Evolutionary conservation across 2,113 vertebrate genomes (phyloP).

Genomic region (Callaeas wilsoni): DNA sequence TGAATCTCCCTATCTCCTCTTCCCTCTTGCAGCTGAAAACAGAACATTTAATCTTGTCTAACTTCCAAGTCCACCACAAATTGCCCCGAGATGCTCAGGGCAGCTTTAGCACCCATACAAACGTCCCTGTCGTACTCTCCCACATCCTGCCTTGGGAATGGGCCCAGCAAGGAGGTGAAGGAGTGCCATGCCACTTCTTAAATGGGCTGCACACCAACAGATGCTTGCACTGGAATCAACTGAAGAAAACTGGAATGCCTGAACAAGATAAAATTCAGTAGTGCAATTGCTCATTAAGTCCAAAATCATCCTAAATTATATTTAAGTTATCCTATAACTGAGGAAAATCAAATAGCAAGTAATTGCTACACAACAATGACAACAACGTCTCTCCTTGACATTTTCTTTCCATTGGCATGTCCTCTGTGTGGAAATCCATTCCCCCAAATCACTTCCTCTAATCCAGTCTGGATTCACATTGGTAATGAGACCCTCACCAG

Average conservation of each 20-base stretch:
- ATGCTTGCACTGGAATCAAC: background rate
- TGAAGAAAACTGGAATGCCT: background rate
- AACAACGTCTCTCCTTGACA: background rate
- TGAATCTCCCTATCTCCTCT: background rate
- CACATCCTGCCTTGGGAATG: background rate
- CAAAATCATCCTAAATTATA: background rate
- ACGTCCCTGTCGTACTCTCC: no score
- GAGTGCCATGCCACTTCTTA: background rate
- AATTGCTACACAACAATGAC: background rate
- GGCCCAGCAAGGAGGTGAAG: background rate
- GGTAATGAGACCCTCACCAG: background rate
- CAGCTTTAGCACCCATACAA: background rate
- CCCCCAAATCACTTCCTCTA: background rate
- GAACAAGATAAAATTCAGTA: background rate
- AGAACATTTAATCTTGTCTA: background rate
- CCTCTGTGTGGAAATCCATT: background rate
- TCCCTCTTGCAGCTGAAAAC: background rate
- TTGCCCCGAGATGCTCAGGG: background rate
- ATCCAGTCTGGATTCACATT: no score
- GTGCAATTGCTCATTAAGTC: background rate
- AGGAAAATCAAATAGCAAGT: background rate
- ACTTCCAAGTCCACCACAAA: background rate
- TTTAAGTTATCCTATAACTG: fast-evolving
- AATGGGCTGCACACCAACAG: background rate
- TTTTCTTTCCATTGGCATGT: background rate